Evolutionary conservation across 2,113 vertebrate genomes (phyloP).

Genomic region (Onychorhynchus coronatus): DNA sequence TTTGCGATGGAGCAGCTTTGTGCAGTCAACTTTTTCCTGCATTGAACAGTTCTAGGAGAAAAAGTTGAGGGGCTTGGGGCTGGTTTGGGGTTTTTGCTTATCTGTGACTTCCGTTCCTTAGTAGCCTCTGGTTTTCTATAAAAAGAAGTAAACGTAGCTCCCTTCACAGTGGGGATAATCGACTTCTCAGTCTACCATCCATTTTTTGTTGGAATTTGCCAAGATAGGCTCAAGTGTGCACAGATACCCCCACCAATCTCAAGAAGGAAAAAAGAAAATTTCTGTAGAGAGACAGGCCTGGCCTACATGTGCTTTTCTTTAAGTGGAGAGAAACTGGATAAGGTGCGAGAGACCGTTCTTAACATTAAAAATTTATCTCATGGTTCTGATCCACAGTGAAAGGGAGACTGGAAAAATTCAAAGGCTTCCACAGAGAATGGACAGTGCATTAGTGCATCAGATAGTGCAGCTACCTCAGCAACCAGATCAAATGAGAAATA

Average conservation of each 20-base stretch:
- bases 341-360: neutral
- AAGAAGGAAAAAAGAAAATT: neutral
- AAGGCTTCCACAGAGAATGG: neutral
- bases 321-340: neutral
- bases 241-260: neutral
- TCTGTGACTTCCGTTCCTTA: neutral
- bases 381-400: neutral
- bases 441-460: neutral
- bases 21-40: neutral
- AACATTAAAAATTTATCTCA: neutral
- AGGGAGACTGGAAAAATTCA: neutral
- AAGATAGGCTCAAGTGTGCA: neutral
- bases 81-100: neutral
- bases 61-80: neutral
- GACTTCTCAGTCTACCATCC: neutral
- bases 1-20: neutral
- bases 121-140: neutral
- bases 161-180: neutral
- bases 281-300: neutral
- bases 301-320: fast-evolving
- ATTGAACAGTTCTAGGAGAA: neutral
- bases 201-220: neutral
- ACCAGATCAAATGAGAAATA: neutral
- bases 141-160: neutral
- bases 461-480: neutral